Conservation (phyloP, 1,140 invertebrate genomes). For the Drosophila tristis region DNA sequence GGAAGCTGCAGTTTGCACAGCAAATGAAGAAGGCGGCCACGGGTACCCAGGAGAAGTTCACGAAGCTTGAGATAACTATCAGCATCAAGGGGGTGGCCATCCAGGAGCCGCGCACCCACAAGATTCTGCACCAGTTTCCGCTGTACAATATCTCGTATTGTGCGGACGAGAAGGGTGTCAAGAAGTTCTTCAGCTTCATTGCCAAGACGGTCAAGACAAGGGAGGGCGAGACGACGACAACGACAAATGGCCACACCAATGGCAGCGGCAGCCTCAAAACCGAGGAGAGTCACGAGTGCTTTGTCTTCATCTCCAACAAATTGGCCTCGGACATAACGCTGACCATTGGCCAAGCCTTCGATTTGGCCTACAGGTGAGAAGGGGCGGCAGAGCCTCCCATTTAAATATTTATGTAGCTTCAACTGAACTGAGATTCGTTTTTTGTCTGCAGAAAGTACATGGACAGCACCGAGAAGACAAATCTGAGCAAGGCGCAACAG, state of each 20-base stretch:
- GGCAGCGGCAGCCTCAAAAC: constrained; percentile 52
- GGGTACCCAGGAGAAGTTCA: constrained; percentile 91
- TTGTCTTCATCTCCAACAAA: constrained; percentile 98
- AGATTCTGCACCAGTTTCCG: constrained; percentile 96
- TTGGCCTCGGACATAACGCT: constrained; percentile 97
- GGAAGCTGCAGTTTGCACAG: constrained; percentile 97
- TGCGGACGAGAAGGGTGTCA: constrained; percentile 98
- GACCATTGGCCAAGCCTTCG: constrained; percentile 98
- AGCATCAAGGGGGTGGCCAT: constrained; percentile 98
- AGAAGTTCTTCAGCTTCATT: constrained; percentile 98
- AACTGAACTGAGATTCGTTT: neutral
- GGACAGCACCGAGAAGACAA: constrained; percentile 84
- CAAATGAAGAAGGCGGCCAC: constrained; percentile 96
- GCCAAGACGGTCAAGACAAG: constrained; percentile 91
- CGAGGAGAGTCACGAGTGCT: constrained; percentile 94
- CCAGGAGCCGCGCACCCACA: constrained; percentile 89
- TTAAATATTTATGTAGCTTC: neutral
- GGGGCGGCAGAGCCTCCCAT: too few species aligned
- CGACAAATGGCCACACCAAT: constrained; percentile 59
- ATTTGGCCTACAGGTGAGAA: constrained; percentile 94
- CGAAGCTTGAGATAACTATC: constrained; percentile 96
- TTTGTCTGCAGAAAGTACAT: constrained; percentile 70
- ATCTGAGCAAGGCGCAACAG: constrained; percentile 85
- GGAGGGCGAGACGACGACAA: constrained; percentile 83
- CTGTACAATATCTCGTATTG: constrained; percentile 99